These are phyloP conservation scores for Poeciliopsis presidionis DNA, from an alignment of 2,797 vertebrate species.

Conservation along the genomic window DNA sequence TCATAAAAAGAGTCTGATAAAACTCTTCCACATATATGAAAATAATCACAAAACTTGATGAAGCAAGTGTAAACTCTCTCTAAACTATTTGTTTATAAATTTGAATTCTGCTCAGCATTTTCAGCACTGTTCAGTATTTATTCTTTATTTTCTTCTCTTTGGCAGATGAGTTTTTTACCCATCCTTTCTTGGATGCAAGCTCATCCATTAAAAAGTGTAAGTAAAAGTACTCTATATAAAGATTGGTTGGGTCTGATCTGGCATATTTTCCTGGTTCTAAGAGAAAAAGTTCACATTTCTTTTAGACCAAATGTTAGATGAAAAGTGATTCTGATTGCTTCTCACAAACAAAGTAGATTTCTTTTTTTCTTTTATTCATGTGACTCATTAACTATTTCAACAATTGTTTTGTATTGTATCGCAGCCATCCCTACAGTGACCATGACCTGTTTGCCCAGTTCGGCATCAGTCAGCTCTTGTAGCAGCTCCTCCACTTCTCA, in stretches of 20 bases:
- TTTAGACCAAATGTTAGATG: neutral
- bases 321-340: neutral
- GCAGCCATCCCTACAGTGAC: slow-evolving; percentile 87
- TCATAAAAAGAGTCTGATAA: neutral
- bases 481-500: slow-evolving; percentile 98
- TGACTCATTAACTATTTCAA: neutral
- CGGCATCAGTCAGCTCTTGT: slow-evolving; percentile 94
- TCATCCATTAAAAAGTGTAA: slow-evolving; percentile 95
- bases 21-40: neutral
- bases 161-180: slow-evolving; percentile 94
- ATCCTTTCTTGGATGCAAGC: slow-evolving; percentile 93
- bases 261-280: neutral
- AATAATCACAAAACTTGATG: neutral
- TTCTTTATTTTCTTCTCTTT: neutral
- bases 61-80: neutral
- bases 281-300: neutral
- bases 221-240: slow-evolving; percentile 41
- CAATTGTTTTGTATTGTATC: slow-evolving; percentile 25
- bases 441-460: slow-evolving; percentile 94
- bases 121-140: no score
- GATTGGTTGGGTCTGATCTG: neutral
- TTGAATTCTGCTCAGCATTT: neutral
- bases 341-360: neutral
- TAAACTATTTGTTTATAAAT: neutral
- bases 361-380: neutral